A percentile compares a stretch with the other conserved stretches of the same genome.
Conservation (phyloP, 2,797 vertebrate species). For the Nannoperca obscura region DNA sequence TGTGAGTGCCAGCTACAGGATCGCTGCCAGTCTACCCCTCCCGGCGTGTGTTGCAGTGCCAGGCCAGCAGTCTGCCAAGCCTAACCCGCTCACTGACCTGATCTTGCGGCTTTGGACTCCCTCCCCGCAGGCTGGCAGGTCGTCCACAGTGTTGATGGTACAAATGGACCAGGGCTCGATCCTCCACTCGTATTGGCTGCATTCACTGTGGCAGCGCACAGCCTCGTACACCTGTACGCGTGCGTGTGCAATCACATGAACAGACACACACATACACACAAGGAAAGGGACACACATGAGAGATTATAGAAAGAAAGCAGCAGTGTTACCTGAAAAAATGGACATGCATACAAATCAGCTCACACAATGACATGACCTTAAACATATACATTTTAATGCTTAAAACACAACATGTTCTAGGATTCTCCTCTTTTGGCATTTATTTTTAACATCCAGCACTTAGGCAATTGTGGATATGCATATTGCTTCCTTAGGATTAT, state of each 20-base stretch:
- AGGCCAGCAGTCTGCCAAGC: conserved; percentile 48
- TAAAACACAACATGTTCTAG: background rate
- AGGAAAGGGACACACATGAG: conserved; percentile 9
- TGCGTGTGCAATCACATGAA: conserved; percentile 17
- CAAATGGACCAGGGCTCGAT: conserved; percentile 94
- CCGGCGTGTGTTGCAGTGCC: conserved; percentile 38
- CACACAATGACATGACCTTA: background rate
- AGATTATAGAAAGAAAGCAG: conserved; percentile 24
- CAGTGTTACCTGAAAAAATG: conserved; percentile 11
- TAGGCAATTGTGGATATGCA: background rate
- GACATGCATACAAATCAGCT: conserved; percentile 32
- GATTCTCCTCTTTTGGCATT: conserved; percentile 10
- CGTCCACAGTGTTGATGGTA: conserved; percentile 90
- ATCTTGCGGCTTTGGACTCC: conserved; percentile 94
- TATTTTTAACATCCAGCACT: conserved; percentile 18
- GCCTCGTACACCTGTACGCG: conserved; percentile 91
- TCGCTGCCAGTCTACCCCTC: conserved; percentile 37
- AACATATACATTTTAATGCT: background rate
- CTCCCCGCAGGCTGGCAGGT: conserved; percentile 90
- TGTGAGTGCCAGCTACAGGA: conserved; percentile 38
- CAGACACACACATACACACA: conserved; percentile 27
- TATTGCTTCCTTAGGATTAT: conserved; percentile 6
- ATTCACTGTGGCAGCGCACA: conserved; percentile 91
- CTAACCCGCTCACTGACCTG: conserved; percentile 85
- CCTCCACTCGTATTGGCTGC: conserved; percentile 91